Percentiles rank a stretch among this genome's conserved stretches.
Conservation (phyloP, 2,113 vertebrate genomes). For the Malaclemys terrapin region DNA sequence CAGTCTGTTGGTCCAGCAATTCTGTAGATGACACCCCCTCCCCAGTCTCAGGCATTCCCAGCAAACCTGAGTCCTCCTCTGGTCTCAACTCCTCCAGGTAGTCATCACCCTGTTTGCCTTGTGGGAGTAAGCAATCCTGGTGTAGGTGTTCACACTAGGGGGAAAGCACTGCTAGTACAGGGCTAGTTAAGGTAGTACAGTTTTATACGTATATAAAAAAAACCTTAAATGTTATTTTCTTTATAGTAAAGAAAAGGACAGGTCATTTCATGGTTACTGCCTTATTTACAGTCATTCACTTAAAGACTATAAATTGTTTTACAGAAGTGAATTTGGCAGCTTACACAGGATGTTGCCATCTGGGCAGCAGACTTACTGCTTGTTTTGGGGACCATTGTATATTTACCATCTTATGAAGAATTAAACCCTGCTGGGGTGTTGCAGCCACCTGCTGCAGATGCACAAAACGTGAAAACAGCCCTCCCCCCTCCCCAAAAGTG, state of each 20-base stretch:
- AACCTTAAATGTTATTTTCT: not conserved
- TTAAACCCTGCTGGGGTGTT: not conserved
- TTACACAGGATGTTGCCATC: conserved; percentile 35
- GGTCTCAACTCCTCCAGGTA: not conserved
- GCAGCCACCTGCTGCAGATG: not conserved
- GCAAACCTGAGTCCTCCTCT: not conserved
- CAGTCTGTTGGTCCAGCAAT: not conserved
- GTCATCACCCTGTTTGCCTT: not conserved
- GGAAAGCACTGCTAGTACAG: not conserved
- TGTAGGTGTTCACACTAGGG: not conserved
- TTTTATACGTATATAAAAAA: not conserved
- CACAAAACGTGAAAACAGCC: not conserved
- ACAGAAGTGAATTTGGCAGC: not conserved
- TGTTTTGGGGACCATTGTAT: not conserved
- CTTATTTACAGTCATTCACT: not conserved
- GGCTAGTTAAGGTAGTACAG: not conserved
- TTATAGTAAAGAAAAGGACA: not conserved
- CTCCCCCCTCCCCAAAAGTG: not conserved
- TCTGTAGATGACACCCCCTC: not conserved
- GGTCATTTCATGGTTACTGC: not conserved
- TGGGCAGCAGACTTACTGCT: conserved; percentile 20
- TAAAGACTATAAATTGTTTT: conserved; percentile 23
- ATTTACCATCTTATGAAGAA: conserved; percentile 28
- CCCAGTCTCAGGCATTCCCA: not conserved
- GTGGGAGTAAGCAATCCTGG: not conserved